Conservation (phyloP, 1,140 invertebrate species). For the Drosophila kanapiae region DNA sequence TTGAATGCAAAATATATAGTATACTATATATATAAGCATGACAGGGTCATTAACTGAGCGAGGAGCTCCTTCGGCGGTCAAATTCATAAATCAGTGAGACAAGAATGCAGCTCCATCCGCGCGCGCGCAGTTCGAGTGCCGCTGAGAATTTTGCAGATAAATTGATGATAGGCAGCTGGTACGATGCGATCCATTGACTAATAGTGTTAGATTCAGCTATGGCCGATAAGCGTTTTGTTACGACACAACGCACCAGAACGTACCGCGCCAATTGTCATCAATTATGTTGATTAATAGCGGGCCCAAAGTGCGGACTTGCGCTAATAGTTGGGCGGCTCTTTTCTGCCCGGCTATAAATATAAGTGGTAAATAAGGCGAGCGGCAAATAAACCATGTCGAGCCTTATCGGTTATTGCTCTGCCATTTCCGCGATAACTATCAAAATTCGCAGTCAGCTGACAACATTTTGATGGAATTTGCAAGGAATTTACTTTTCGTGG, state of each 20-base stretch:
- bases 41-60: slow-evolving; percentile 75
- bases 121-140: slow-evolving; percentile 34
- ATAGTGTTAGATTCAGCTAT: slow-evolving; percentile 75
- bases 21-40: slow-evolving; percentile 4
- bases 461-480: slow-evolving; percentile 44
- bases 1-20: slow-evolving; percentile 53
- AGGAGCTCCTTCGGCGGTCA: slow-evolving; percentile 52
- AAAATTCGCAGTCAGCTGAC: slow-evolving; percentile 62
- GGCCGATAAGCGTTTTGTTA: slow-evolving; percentile 76
- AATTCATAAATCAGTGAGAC: slow-evolving; percentile 77
- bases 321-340: slow-evolving; percentile 34
- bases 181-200: slow-evolving; percentile 69
- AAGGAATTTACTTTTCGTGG: slow-evolving; percentile 20
- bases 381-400: slow-evolving; percentile 38
- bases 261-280: slow-evolving; percentile 68
- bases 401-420: slow-evolving; percentile 73
- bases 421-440: slow-evolving; percentile 32
- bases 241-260: slow-evolving; percentile 49
- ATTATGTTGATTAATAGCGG: slow-evolving; percentile 77
- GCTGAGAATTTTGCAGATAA: slow-evolving; percentile 53
- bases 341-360: slow-evolving; percentile 47
- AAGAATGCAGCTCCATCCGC: slow-evolving; percentile 67
- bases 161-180: slow-evolving; percentile 74
- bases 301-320: slow-evolving; percentile 29
- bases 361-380: slow-evolving; percentile 24